Conservation (phyloP, 2,797 vertebrate species). For the Phalloptychus januarius region DNA sequence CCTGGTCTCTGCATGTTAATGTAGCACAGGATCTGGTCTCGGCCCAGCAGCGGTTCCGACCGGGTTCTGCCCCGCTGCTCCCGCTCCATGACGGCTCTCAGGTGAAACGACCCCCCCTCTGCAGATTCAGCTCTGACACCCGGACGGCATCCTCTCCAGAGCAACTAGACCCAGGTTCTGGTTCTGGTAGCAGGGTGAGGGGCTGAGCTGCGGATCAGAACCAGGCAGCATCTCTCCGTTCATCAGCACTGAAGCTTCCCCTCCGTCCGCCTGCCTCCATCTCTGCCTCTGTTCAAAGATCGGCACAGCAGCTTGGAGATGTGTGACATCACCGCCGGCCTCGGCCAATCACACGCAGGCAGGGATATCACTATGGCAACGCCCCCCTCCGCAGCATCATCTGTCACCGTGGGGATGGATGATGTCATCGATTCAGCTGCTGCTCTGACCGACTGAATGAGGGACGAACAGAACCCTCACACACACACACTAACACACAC, state of each 20-base stretch:
- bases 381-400: constrained; percentile 67
- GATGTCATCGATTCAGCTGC: constrained; percentile 70
- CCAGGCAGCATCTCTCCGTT: background rate
- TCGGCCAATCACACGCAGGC: constrained; percentile 84
- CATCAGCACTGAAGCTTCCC: constrained; percentile 47
- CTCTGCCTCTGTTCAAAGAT: constrained; percentile 86
- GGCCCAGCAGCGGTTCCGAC: constrained; percentile 35
- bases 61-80: constrained; percentile 38
- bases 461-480: background rate
- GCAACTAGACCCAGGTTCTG: background rate
- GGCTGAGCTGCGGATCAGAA: background rate
- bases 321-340: constrained; percentile 88
- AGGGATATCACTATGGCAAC: constrained; percentile 87
- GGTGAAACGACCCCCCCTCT: background rate
- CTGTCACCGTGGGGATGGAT: constrained; percentile 50
- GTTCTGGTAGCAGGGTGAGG: background rate
- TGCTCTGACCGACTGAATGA: constrained; percentile 12
- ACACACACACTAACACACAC: background rate
- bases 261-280: constrained; percentile 18
- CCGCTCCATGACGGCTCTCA: constrained; percentile 38
- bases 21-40: constrained; percentile 77
- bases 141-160: constrained; percentile 25
- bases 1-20: constrained; percentile 89
- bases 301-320: constrained; percentile 90
- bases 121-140: background rate